A percentile compares a stretch with the other conserved stretches of the same genome.
These are phyloP conservation scores for Drepanosiphum platanoidis DNA, from an alignment of 2,888 invertebrate species.

Conservation along the genomic window DNA sequence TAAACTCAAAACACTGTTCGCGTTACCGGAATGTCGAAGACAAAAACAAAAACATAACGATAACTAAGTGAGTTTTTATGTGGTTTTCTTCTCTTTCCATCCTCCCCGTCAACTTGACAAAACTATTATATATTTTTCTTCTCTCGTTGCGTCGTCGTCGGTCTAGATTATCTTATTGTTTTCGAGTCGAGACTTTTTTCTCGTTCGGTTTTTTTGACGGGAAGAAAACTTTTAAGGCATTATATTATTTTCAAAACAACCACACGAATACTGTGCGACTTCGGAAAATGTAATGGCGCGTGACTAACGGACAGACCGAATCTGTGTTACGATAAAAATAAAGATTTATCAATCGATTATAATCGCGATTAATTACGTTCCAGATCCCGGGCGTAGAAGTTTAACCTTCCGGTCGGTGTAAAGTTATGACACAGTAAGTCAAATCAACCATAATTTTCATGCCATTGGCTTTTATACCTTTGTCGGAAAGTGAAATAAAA, in stretches of 20 bases:
- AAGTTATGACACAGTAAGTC: too few species aligned
- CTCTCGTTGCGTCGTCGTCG: background rate
- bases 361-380: too few species aligned
- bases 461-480: too few species aligned
- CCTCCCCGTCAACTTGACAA: background rate
- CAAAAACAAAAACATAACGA: background rate
- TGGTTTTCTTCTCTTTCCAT: background rate
- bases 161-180: too few species aligned
- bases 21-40: background rate
- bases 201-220: background rate
- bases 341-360: background rate
- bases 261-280: background rate
- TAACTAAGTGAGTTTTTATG: background rate
- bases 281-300: background rate
- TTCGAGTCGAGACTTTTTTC: background rate
- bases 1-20: background rate
- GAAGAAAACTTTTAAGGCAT: background rate
- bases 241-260: background rate
- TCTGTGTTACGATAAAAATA: background rate
- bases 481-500: too few species aligned
- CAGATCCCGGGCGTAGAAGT: too few species aligned
- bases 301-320: background rate
- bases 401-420: too few species aligned
- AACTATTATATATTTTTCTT: background rate
- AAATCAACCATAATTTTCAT: too few species aligned